Evolutionary conservation across 1,140 invertebrate species (phyloP).

Genomic region (Zaprionus davidi): DNA sequence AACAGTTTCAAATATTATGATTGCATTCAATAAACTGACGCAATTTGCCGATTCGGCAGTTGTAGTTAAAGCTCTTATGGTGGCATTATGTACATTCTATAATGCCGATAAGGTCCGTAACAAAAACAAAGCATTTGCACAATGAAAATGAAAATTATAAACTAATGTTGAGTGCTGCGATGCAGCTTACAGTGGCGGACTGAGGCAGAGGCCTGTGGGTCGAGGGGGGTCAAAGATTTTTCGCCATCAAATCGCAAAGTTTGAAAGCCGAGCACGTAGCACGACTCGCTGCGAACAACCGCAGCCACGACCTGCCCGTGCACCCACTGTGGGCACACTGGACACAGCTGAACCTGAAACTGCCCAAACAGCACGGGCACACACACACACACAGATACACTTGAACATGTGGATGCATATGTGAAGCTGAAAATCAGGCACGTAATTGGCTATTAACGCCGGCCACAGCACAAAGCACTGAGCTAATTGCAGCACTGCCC

Average conservation of each 20-base stretch:
- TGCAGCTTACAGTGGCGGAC: neutral
- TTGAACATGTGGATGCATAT: neutral
- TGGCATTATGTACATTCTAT: neutral
- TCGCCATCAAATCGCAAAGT: slow-evolving; percentile 72
- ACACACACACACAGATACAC: slow-evolving; percentile 1
- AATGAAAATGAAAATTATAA: slow-evolving; percentile 69
- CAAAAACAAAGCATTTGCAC: slow-evolving; percentile 40
- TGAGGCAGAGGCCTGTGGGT: neutral
- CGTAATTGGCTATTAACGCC: slow-evolving; percentile 79
- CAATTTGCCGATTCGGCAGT: slow-evolving; percentile 1
- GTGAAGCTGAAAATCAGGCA: slow-evolving; percentile 50
- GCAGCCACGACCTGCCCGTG: slow-evolving; percentile 31
- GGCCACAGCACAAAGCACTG: slow-evolving; percentile 57
- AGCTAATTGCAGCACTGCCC: slow-evolving; percentile 44
- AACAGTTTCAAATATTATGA: neutral
- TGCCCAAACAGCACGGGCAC: slow-evolving; percentile 11
- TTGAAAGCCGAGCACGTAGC: slow-evolving; percentile 68
- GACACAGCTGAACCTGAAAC: slow-evolving; percentile 44
- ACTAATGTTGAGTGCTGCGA: slow-evolving; percentile 41
- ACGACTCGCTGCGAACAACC: slow-evolving; percentile 25
- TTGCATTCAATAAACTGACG: neutral
- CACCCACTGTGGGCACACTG: neutral
- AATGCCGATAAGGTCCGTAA: slow-evolving; percentile 35
- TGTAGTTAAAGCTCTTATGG: neutral
- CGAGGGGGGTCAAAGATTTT: slow-evolving; percentile 37